Conservation (phyloP, 2,888 invertebrate genomes). For the Perithous albicinctus region DNA sequence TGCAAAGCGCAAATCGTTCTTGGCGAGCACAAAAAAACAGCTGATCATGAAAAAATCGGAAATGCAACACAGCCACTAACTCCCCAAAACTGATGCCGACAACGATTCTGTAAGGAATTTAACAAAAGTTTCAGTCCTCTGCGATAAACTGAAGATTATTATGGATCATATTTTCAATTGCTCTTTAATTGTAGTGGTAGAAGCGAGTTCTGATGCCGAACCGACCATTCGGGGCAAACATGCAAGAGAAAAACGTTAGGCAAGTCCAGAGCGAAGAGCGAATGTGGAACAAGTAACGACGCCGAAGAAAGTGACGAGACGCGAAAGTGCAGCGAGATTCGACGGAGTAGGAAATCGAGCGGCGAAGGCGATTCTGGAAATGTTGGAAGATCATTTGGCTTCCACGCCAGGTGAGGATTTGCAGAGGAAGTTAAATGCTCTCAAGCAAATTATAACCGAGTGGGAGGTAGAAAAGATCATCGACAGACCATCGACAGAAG, state of each 20-base stretch:
- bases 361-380: background rate
- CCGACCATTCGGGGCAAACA: background rate
- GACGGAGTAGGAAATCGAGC: background rate
- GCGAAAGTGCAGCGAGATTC: background rate
- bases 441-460: conserved; percentile 1
- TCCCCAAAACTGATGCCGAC: conserved; percentile 1
- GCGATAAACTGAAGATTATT: background rate
- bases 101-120: conserved; percentile 11
- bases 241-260: background rate
- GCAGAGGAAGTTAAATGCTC: background rate
- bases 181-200: conserved; percentile 11
- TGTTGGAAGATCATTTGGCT: background rate
- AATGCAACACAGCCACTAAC: background rate
- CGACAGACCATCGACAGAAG: background rate
- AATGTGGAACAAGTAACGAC: background rate
- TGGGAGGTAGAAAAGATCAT: conserved; percentile 1
- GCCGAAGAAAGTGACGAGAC: background rate
- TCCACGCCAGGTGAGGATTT: conserved; percentile 2
- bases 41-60: background rate
- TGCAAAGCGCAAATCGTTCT: conserved; percentile 1
- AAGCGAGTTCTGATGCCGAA: background rate
- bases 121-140: background rate
- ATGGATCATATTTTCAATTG: background rate
- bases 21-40: background rate
- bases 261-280: background rate